Percentiles rank a stretch among this genome's conserved stretches.
Conservation (phyloP, 2,113 vertebrate species). For the Ia io region DNA sequence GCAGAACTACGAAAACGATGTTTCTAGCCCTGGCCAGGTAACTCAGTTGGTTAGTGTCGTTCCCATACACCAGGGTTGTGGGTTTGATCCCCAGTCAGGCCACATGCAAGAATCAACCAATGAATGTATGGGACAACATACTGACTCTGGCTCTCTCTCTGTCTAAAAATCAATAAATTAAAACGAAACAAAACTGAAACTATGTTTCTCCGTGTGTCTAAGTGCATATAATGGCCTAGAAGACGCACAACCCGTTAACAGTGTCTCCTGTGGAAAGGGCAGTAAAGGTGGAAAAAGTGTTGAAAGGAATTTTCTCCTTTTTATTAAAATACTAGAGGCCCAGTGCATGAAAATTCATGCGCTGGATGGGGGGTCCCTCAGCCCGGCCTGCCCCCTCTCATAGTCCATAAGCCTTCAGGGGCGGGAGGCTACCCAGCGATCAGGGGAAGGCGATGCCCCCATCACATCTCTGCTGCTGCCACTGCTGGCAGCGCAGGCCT, state of each 20-base stretch:
- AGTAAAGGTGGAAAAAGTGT: neutral
- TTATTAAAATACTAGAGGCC: neutral
- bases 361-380: too few species aligned
- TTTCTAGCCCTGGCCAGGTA: neutral
- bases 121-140: neutral
- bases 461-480: too few species aligned
- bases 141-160: neutral
- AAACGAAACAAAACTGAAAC: too few species aligned
- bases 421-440: too few species aligned
- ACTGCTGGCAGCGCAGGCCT: too few species aligned
- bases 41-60: neutral
- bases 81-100: too few species aligned
- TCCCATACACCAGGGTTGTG: neutral
- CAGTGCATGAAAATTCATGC: too few species aligned
- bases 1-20: too few species aligned
- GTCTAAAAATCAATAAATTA: neutral
- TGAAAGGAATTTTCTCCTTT: neutral
- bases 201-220: neutral
- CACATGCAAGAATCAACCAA: neutral
- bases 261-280: neutral
- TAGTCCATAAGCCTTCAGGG: too few species aligned
- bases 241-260: neutral
- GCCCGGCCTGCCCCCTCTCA: too few species aligned
- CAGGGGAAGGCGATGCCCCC: too few species aligned
- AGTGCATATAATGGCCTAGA: rapidly evolving